These are phyloP conservation scores for Eulemur macaco DNA, from an alignment of 2,113 vertebrate genomes.

Conservation along the genomic window DNA sequence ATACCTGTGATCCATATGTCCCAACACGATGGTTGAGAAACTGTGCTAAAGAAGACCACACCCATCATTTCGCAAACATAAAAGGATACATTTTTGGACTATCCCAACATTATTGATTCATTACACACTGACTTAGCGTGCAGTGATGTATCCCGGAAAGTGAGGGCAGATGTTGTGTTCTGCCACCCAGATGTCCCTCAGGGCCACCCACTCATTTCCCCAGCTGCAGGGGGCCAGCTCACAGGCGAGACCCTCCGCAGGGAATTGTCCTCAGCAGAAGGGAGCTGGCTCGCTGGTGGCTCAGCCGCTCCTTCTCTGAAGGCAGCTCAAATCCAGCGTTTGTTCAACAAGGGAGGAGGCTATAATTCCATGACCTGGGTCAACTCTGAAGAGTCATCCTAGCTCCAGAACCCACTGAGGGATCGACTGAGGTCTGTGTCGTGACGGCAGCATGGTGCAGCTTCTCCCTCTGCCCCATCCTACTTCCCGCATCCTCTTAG, in stretches of 20 bases:
- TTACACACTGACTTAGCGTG: neutral
- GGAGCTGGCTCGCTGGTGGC: neutral
- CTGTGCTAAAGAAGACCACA: neutral
- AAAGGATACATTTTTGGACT: neutral
- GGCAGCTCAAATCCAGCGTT: neutral
- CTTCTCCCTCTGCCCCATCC: neutral
- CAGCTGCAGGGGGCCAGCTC: neutral
- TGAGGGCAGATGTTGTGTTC: neutral
- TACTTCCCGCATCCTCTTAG: rapidly evolving
- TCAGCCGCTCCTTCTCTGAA: neutral
- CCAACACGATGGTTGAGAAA: neutral
- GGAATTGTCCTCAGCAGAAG: neutral
- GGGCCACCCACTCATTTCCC: neutral
- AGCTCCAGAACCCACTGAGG: neutral
- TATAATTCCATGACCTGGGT: neutral
- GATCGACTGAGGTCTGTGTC: neutral
- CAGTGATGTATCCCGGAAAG: rapidly evolving
- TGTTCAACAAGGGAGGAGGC: neutral
- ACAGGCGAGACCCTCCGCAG: neutral
- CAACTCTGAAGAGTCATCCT: neutral
- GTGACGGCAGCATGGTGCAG: rapidly evolving
- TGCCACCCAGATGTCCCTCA: neutral
- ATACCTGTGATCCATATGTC: neutral
- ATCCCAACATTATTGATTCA: neutral
- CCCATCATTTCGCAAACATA: neutral